These are phyloP conservation scores for Exaiptasia diaphana DNA, from an alignment of 64 coral and sea anemone species.

Conservation along the genomic window DNA sequence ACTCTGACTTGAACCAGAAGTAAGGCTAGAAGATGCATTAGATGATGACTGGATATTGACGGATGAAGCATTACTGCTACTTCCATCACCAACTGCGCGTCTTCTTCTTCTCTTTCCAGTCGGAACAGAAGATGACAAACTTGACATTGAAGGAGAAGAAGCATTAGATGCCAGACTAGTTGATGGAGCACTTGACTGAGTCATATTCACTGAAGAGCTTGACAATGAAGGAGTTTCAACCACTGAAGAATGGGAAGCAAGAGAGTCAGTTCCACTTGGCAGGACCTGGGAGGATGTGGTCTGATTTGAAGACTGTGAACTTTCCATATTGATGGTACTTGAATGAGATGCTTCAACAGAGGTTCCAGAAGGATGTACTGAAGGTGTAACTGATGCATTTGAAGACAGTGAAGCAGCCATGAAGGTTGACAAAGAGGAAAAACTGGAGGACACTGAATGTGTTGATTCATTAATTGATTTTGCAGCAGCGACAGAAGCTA, in stretches of 20 bases:
- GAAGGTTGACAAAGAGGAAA: too few species aligned
- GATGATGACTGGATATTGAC: not conserved
- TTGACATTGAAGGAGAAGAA: not conserved
- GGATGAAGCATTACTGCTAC: not conserved
- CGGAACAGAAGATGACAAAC: not conserved
- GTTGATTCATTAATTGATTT: too few species aligned
- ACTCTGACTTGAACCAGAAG: not conserved
- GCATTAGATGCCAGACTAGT: not conserved
- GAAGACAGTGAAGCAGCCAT: not conserved
- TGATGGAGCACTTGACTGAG: not conserved
- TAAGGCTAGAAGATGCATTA: not conserved
- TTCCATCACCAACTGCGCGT: not conserved
- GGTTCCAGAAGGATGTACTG: not conserved
- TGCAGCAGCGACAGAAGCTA: not conserved
- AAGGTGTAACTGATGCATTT: not conserved
- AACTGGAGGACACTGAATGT: too few species aligned
- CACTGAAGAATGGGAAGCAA: not conserved
- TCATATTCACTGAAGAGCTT: not conserved
- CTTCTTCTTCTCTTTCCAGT: not conserved
- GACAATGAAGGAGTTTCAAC: not conserved
- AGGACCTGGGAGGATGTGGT: too few species aligned
- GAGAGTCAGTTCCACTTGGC: not conserved
- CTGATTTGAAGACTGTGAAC: not conserved
- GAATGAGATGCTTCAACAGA: too few species aligned
- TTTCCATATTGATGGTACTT: not conserved